A percentile compares a stretch with the other conserved stretches of the same genome.
phyloP scores from a whole-genome alignment of 2,113 vertebrate species.

The Phalacrocorax aristotelis region DNA sequence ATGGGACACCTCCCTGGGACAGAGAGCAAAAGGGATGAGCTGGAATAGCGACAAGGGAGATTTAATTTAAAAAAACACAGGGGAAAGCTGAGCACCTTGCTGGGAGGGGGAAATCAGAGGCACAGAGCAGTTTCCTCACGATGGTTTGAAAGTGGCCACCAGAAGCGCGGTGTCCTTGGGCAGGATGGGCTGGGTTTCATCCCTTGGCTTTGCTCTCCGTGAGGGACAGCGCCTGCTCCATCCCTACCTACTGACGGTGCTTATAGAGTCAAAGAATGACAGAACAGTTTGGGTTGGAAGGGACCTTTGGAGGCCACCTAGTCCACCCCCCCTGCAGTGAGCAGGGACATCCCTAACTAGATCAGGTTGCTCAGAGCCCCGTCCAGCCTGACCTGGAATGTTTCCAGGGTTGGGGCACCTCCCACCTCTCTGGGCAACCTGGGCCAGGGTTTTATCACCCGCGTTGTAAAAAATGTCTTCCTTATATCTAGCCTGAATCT shows the following conservation, averaged over 20 bases:
- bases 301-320: not conserved
- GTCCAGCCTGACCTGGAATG: not conserved
- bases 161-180: not conserved
- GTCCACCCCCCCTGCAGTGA: not conserved
- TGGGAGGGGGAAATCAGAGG: not conserved
- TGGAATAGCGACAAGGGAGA: not conserved
- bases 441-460: not conserved
- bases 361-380: not conserved
- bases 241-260: fast-evolving
- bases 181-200: not conserved
- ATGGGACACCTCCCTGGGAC: not conserved
- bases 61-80: not conserved
- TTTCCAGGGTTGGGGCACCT: not conserved
- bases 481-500: not conserved
- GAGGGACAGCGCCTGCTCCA: not conserved
- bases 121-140: not conserved
- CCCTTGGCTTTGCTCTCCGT: not conserved
- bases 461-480: fast-evolving
- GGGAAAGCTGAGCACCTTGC: not conserved
- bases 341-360: not conserved
- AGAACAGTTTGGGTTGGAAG: not conserved
- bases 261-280: not conserved
- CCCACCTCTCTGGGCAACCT: not conserved
- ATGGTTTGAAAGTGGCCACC: not conserved
- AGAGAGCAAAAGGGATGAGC: not conserved